These are phyloP conservation scores for Thalassarche chlororhynchos DNA, from an alignment of 2,113 vertebrate species.

Conservation along the genomic window DNA sequence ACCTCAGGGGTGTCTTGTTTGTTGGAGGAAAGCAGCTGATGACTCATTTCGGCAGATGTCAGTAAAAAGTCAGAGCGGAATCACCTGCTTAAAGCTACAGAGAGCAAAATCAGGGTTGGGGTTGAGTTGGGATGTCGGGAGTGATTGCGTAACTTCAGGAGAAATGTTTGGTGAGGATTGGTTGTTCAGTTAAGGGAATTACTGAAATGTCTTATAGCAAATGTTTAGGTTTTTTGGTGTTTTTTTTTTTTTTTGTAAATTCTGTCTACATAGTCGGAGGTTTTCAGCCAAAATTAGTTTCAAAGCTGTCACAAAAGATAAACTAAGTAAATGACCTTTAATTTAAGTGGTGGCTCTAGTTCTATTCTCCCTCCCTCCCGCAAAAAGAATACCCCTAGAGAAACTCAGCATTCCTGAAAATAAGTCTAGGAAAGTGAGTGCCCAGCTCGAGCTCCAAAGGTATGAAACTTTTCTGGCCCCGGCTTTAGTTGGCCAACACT, in stretches of 20 bases:
- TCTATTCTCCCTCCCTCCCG: neutral
- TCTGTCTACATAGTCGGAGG: neutral
- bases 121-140: neutral
- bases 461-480: neutral
- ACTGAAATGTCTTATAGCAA: neutral
- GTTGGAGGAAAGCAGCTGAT: neutral
- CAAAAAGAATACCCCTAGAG: neutral
- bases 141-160: too few species aligned
- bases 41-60: neutral
- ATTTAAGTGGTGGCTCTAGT: neutral
- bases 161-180: neutral
- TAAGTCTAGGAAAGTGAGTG: neutral
- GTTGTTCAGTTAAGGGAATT: neutral
- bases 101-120: neutral
- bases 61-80: neutral
- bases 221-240: neutral
- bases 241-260: neutral
- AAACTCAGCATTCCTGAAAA: neutral
- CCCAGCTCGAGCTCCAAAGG: neutral
- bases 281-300: neutral
- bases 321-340: neutral
- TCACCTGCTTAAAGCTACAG: neutral
- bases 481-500: neutral
- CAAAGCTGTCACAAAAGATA: neutral
- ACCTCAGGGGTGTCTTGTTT: neutral